These are phyloP conservation scores for Meleagris gallopavo DNA, from an alignment of 2,113 vertebrate genomes.

Conservation along the genomic window DNA sequence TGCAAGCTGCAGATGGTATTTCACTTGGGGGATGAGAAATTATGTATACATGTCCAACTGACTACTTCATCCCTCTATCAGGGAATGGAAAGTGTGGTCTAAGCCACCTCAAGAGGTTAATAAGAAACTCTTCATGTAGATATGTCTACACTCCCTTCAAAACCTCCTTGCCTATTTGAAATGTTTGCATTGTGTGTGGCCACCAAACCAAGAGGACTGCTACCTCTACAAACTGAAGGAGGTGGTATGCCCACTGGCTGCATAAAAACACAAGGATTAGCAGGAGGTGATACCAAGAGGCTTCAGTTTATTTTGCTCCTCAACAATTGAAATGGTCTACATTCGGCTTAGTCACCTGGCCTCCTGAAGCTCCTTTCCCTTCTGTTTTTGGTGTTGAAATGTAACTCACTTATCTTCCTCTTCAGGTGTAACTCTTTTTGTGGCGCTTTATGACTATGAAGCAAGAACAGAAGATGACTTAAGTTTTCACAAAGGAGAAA, in stretches of 20 bases:
- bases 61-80: background rate
- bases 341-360: background rate
- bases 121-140: background rate
- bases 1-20: background rate
- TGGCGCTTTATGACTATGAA: slow-evolving; percentile 98
- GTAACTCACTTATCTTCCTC: slow-evolving; percentile 13
- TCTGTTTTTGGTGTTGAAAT: background rate
- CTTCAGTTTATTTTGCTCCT: background rate
- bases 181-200: background rate
- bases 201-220: background rate
- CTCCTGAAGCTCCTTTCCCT: background rate
- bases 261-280: background rate
- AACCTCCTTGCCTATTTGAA: background rate
- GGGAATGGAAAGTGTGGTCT: background rate
- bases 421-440: slow-evolving; percentile 95
- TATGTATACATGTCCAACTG: background rate
- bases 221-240: background rate
- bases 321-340: background rate
- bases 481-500: slow-evolving; percentile 97
- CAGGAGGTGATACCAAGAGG: background rate
- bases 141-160: background rate
- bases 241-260: accelerated
- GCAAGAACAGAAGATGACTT: slow-evolving; percentile 97
- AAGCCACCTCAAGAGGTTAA: background rate
- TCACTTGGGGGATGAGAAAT: background rate